phyloP scores from a whole-genome alignment of 1,140 invertebrate genomes.

The Trichogramma pretiosum region DNA sequence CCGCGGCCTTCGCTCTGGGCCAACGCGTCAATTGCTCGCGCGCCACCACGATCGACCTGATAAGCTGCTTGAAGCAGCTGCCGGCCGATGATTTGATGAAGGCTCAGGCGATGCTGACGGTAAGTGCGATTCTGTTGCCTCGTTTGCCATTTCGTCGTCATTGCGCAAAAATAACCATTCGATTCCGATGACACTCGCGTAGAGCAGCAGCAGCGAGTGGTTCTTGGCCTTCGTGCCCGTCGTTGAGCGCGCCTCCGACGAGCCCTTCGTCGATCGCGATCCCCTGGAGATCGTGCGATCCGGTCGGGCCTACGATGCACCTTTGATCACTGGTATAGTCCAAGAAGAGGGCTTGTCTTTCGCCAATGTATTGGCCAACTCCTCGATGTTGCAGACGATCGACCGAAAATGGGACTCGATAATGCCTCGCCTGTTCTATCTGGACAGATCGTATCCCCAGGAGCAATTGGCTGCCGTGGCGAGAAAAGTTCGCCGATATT shows the following conservation, averaged over 20 bases:
- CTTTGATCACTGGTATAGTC: conserved; percentile 46
- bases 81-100: conserved; percentile 44
- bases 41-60: conserved; percentile 47
- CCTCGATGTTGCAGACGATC: conserved; percentile 39
- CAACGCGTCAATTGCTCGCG: conserved; percentile 60
- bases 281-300: conserved; percentile 43
- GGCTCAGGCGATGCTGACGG: neutral
- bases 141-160: neutral
- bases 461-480: conserved; percentile 35
- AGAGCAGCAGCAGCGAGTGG: conserved; percentile 33
- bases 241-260: conserved; percentile 36
- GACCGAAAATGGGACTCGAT: conserved; percentile 47
- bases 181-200: conserved; percentile 1
- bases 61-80: conserved; percentile 69
- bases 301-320: conserved; percentile 41
- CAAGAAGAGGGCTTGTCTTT: conserved; percentile 49
- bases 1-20: conserved; percentile 60
- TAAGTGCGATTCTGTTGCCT: neutral
- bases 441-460: conserved; percentile 46
- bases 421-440: conserved; percentile 47
- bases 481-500: conserved; percentile 45
- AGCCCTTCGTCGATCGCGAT: conserved; percentile 45
- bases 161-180: neutral
- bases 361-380: too few species aligned
- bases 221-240: conserved; percentile 49